Evolutionary conservation across 2,113 vertebrate genomes (phyloP), one percentile per base, ranked within the genome.

Genomic region (Strix uralensis): DNA sequence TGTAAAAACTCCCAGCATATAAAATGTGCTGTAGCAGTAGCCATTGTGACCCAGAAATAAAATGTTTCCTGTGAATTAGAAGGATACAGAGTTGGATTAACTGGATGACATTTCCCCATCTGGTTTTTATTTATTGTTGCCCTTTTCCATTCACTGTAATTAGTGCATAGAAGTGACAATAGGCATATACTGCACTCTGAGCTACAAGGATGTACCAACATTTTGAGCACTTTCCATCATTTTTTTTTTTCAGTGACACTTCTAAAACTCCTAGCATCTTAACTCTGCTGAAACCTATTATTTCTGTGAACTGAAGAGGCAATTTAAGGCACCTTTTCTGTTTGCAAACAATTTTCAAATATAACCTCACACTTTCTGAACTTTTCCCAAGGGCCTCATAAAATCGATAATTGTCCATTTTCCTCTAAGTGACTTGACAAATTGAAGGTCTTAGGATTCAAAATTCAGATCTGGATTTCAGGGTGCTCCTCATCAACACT

Each of bases 311-410:
- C 94, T 92, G 97, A 88, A 97, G 92, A 98, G 93, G 96, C 97
- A 97, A 98, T 98, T 98, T 97, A 97, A 97, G 89, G 86, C 93
- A 97, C 96, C 94, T 97, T 97, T 96, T 96, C 96, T 98, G 96
- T 98, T 97, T 97, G 97, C 97, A 98, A 98, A 98, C 97, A 98
- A 97, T 97, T 97, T 98, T 98, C 96, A 97, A 97, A 97, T 97
- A 96, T 92, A 97, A 97, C 96, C 88, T 97, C 93, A 71, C 58
- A 86, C 94, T 97, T 96, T 97, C 92, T 98, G 96, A 98, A 97
- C 97, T 95, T 97, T 96, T 96, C 72, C 93, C 67, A 88, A 97
- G 89, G 96, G 91, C 92, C 94, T 94, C 88, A 97, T 98, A 96
- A 98, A 98, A 97, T 95, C 81, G 51, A 61, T 97, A 96, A 98